Base-by-base conservation (phyloP, 2,113 vertebrate genomes). In the Notiomystis cincta region DNA sequence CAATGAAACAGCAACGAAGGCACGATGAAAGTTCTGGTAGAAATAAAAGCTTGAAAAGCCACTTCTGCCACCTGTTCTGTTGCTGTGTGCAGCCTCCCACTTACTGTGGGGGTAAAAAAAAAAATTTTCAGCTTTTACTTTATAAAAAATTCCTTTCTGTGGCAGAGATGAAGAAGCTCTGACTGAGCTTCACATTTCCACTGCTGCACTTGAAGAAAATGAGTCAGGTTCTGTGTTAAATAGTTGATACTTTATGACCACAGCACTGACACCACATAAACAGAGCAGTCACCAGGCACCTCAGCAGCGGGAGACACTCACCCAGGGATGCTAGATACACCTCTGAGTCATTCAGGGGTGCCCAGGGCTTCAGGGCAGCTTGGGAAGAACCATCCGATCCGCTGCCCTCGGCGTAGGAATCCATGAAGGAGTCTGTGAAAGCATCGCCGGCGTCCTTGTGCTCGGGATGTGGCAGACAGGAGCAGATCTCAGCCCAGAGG, bases 401-500 rank as follows among this genome's bases (percentile, higher is more conserved):
- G 2, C 96, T 82, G 54, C 18, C 58, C 65, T 94, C 87, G 67
- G 95, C 2, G 15, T 61, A 87, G 72, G 97, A 89, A 56, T 96
- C 93, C 75, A 95, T 54, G 95, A 99, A 99, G 9, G 98, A 99
- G 96, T 99, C 99, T 0, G 98, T 98, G 91, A 99, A 99, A 10
- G 98, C 95, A 31, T 97, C 96, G 22, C 77, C 91, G 7, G 77
- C n/a, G 4, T 81, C 91, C 57, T 82, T 90, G 19, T 95, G 94
- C 19, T 96, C 93, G 3, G 96, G 95, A 40, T 77, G 92, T 0
- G 99, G 98, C 78, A 99, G 96, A 15, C 98, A 98, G 20, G 99
- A 98, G 89, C 99, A 99, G 95, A 99, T 99, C 51, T 99, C 98
- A 12, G 99, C 98, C 99, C 99, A 99, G 47, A 99, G 98, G 64